Conservation (phyloP, 1,140 invertebrate species). For the Paramacrobiotus metropolitanus region DNA sequence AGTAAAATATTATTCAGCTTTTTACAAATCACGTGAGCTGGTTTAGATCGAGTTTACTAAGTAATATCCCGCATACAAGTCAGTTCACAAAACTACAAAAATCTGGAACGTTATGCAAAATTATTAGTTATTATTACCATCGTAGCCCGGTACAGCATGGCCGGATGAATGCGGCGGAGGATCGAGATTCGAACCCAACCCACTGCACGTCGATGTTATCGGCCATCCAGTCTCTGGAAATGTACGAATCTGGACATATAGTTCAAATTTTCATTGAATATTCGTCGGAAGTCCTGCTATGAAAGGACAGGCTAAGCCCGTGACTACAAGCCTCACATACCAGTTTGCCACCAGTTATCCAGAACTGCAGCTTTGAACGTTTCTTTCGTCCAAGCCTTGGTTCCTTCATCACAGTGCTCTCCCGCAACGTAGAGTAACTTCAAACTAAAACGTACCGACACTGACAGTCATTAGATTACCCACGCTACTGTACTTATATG, state of each 20-base stretch:
- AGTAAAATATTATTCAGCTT: constrained; percentile 10
- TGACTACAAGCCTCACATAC: too few relatives aligned
- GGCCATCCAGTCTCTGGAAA: constrained; percentile 55
- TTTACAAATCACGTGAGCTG: constrained; percentile 8
- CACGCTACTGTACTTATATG: constrained; percentile 15
- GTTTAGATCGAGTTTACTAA: too few relatives aligned
- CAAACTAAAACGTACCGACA: constrained; percentile 27
- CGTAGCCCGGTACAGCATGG: constrained; percentile 52
- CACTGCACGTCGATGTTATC: constrained; percentile 55
- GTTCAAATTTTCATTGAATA: too few relatives aligned
- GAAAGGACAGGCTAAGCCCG: too few relatives aligned
- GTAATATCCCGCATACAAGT: too few relatives aligned
- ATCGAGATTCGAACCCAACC: constrained; percentile 35
- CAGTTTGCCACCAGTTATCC: constrained; percentile 89
- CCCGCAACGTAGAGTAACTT: constrained; percentile 64
- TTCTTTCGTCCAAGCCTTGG: constrained; percentile 57
- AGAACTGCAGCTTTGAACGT: constrained; percentile 55
- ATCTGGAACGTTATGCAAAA: too few relatives aligned
- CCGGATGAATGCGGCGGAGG: constrained; percentile 44
- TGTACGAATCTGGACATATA: too few relatives aligned
- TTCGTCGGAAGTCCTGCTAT: too few relatives aligned
- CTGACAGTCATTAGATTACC: constrained; percentile 34
- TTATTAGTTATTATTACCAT: too few relatives aligned
- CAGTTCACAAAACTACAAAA: too few relatives aligned
- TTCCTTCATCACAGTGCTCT: constrained; percentile 76